Base-by-base conservation (phyloP, 92 coral and sea anemone genomes). In the Actinernus sp. region DNA sequence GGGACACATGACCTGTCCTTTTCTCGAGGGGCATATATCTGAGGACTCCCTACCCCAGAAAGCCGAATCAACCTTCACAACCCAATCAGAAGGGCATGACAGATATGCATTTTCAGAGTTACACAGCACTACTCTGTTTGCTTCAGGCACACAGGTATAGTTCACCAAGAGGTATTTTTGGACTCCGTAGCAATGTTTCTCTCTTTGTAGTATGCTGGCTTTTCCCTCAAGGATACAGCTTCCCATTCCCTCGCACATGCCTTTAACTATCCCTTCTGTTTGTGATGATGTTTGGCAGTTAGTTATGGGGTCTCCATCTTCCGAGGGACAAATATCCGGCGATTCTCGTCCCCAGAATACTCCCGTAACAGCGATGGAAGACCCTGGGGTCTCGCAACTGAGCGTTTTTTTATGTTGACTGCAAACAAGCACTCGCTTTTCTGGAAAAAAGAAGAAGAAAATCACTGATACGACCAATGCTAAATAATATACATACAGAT, bases 321-420 rank as follows among this genome's bases (percentile, higher is more conserved):
- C 98, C 20, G 98, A 93, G 27, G 98, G 97, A 44, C 98, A 93
- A 22, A 93, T 83, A 31, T 90, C 87, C 8, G 86, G 78, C 10
- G 98, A 90, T 28, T 54, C 25, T 6, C 98, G 76, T 14, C 98
- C 98, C 98, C 98, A 93, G 78, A 93, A 93, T 3, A 87, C 98
- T 4, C 93, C 91, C 0, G 97, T 93, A 55, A 93, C 74, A 2
- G 98, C 98, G n/a, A 93, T 90, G 16, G 97, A 69, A 9, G 98
- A 93, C 18, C 98, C 98, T 5, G 98, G 94, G 31, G 92, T 73
- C 51, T 78, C 88, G 28, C 98, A 93, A 1, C 91, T 90, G 52
- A 93, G 71, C 34, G 98, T 84, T 40, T 67, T 86, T 71, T 87
- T 93, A 56, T 88, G 85, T 38, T 77, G 73, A 16, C 96, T 73